Evolutionary conservation across 2,797 vertebrate genomes (phyloP), one percentile per base, ranked within the genome.

Genomic region (Clarias laeviceps): DNA sequence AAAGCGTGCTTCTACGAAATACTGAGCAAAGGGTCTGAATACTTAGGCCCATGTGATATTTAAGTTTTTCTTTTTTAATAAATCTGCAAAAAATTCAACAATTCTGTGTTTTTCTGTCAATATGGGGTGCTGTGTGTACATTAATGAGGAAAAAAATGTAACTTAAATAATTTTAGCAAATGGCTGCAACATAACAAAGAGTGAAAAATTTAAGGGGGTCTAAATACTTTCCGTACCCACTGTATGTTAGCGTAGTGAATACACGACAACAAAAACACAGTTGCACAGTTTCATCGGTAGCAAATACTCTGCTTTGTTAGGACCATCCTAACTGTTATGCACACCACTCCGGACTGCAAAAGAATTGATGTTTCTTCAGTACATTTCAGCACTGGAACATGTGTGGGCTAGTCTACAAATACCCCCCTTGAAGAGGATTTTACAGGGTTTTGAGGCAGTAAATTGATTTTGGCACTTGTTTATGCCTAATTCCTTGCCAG

Each of bases 281-380:
- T 57, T 77, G 32, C 20, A 59, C 11, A 34, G 32, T 76, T 76
- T 32, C 32, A 76, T 76, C 54, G 32, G 82, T 56, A 57, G 7
- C n/a, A 74, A 34, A 74, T 29, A 50, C 14, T 64, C 40, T 24
- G 27, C 40, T 18, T 70, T 85, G 76, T 79, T 84, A 56, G 62
- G 66, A 78, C 5, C 50, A 77, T 78, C 1, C 74, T 69, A 69
- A 56, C 70, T 80, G 83, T 56, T 70, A 62, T 72, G 84, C 62
- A 72, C 40, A 37, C 57, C 24, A 72, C 34, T 80, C n/a, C 54
- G 80, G 9, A 54, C n/a, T n/a, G 24, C 78, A 84, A 68, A 72
- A 50, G 37, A 83, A 83, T 45, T 61, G 14, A 64, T 64, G 17
- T 22, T 62, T 22, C 18, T 64, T 27, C 12, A 22, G 61, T 54